Percentiles rank a stretch among this genome's conserved stretches.
Conservation (phyloP, 2,888 invertebrate species). For the Ophion slaviceki region DNA sequence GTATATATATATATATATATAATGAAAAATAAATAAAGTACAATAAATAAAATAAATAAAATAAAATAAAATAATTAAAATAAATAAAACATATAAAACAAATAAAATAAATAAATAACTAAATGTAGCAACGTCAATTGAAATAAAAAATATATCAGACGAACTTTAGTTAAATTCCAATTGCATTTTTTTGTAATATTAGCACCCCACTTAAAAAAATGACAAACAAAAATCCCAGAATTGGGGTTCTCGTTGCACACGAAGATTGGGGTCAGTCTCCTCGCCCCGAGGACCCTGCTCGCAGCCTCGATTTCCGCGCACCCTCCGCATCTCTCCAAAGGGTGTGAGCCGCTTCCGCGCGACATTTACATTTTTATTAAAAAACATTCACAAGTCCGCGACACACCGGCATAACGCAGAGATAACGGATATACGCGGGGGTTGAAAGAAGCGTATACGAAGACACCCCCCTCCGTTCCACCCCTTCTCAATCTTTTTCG, state of each 20-base stretch:
- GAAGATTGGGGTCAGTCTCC: constrained; percentile 21
- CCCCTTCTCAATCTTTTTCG: constrained; percentile 26
- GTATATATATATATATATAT: no score
- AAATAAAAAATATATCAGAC: no score
- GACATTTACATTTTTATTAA: constrained; percentile 75
- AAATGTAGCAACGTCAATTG: no score
- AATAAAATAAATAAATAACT: no score
- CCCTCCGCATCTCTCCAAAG: background rate
- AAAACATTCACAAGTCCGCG: constrained; percentile 73
- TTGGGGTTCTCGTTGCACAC: background rate
- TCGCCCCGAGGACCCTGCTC: background rate
- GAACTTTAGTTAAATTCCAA: no score
- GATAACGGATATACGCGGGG: constrained; percentile 69
- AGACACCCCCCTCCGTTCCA: constrained; percentile 21
- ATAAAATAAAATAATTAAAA: no score
- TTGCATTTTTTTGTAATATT: no score
- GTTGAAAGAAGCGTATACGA: constrained; percentile 56
- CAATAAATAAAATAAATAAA: no score
- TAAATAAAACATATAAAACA: no score
- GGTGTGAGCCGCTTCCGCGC: constrained; percentile 42
- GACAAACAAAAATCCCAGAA: background rate
- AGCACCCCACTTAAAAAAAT: background rate
- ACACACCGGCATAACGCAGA: constrained; percentile 60
- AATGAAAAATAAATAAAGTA: no score
- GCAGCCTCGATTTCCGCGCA: background rate